phyloP scores from a whole-genome alignment of 2,797 vertebrate species.

The Gobio occitaniae region DNA sequence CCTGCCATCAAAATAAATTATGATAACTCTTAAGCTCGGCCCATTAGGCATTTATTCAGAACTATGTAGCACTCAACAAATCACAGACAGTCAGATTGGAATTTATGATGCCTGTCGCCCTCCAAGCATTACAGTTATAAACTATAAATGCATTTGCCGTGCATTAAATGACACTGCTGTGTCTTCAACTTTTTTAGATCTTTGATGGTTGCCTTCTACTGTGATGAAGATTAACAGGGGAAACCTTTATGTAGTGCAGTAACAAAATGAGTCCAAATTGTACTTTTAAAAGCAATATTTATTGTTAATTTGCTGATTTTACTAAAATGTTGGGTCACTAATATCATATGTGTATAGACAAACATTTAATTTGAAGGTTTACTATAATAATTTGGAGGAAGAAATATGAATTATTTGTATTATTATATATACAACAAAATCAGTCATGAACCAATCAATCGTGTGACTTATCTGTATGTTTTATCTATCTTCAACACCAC shows the following conservation, averaged over 20 bases:
- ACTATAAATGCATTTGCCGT: conserved; percentile 18
- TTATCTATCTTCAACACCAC: no score
- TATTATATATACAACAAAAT: background rate
- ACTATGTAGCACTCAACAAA: conserved; percentile 82
- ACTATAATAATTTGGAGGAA: no score
- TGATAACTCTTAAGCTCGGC: conserved; percentile 77
- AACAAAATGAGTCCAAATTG: no score
- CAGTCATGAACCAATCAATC: no score
- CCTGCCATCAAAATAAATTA: conserved; percentile 76
- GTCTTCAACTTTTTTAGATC: conserved; percentile 17
- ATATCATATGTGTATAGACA: background rate
- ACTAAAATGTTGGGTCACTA: background rate
- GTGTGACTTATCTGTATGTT: no score
- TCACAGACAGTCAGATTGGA: conserved; percentile 68
- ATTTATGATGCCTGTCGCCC: conserved; percentile 62
- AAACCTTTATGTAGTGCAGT: background rate
- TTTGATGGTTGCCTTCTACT: conserved; percentile 26
- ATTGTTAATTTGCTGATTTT: background rate
- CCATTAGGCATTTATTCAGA: conserved; percentile 79
- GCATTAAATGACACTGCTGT: conserved; percentile 28
- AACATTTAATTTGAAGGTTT: no score
- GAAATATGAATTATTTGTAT: no score
- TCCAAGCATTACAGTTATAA: conserved; percentile 65
- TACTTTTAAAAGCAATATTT: no score
- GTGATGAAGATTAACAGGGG: background rate